Evolutionary conservation across 2,888 invertebrate species (phyloP).

Genomic region (Teleiodes luculella): DNA sequence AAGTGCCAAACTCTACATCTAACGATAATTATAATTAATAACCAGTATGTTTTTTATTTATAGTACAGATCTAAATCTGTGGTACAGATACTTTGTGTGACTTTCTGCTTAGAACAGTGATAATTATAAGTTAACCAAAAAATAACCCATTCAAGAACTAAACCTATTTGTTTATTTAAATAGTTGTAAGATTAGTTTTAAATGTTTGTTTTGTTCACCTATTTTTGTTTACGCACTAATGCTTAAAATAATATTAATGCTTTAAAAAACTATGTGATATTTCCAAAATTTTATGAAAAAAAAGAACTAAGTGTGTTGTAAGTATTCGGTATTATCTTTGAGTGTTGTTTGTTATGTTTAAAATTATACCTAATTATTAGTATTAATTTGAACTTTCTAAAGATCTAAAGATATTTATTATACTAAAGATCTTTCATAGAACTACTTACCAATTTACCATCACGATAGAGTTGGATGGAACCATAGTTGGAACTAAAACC

Average conservation of each 20-base stretch:
- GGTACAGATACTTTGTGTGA: too few relatives aligned
- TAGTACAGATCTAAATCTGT: too few relatives aligned
- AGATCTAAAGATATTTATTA: neutral
- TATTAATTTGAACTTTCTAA: neutral
- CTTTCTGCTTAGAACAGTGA: too few relatives aligned
- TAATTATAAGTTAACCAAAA: slow-evolving; percentile 26
- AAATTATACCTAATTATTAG: slow-evolving; percentile 16
- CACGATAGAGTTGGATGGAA: too few relatives aligned
- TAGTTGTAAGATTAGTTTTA: slow-evolving; percentile 14
- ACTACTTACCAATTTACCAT: too few relatives aligned
- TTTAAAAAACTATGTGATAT: slow-evolving; percentile 52
- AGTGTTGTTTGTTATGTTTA: slow-evolving; percentile 42
- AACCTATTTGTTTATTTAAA: slow-evolving; percentile 11
- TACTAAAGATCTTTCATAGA: too few relatives aligned
- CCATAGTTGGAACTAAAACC: too few relatives aligned
- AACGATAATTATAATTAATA: too few relatives aligned
- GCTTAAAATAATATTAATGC: slow-evolving; percentile 33
- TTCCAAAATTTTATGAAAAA: slow-evolving; percentile 42
- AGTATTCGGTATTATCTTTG: slow-evolving; percentile 29
- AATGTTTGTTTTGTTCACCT: slow-evolving; percentile 27
- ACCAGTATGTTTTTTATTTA: too few relatives aligned
- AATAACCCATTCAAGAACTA: slow-evolving; percentile 18
- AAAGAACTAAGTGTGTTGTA: slow-evolving; percentile 34
- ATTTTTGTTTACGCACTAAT: slow-evolving; percentile 34
- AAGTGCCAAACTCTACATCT: too few relatives aligned